A percentile compares a stretch with the other conserved stretches of the same genome.
These are phyloP conservation scores for Homalodisca vitripennis DNA, from an alignment of 1,140 invertebrate species.

Conservation along the genomic window DNA sequence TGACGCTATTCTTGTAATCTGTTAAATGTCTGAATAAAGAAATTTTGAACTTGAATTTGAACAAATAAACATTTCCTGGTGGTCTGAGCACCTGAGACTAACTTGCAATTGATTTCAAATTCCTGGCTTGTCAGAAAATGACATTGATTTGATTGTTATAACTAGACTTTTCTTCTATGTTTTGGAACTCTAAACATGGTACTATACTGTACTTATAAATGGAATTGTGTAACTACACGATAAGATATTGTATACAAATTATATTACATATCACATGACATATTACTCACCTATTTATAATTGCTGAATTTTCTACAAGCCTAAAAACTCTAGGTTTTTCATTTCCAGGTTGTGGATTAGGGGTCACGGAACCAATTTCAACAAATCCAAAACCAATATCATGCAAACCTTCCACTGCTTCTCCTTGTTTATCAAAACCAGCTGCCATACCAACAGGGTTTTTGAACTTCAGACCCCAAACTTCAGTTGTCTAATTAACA, in stretches of 20 bases:
- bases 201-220: background rate
- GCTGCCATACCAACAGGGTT: constrained; percentile 96
- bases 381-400: constrained; percentile 93
- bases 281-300: constrained; percentile 80
- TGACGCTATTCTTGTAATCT: too few species aligned
- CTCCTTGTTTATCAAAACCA: constrained; percentile 97
- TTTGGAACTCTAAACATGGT: too few species aligned
- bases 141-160: too few species aligned
- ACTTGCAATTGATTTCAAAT: too few species aligned
- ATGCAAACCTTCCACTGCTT: constrained; percentile 79
- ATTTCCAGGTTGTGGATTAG: constrained; percentile 89
- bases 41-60: too few species aligned
- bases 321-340: constrained; percentile 90
- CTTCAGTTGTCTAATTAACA: constrained; percentile 58
- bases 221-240: background rate
- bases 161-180: too few species aligned
- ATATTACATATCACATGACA: too few species aligned
- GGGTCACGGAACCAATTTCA: constrained; percentile 96
- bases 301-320: constrained; percentile 76
- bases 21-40: too few species aligned
- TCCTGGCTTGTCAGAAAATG: too few species aligned
- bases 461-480: constrained; percentile 70
- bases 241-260: background rate
- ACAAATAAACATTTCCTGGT: too few species aligned
- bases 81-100: too few species aligned